These are phyloP conservation scores for Neotragus moschatus DNA, from an alignment of 2,113 vertebrate genomes.

Conservation along the genomic window DNA sequence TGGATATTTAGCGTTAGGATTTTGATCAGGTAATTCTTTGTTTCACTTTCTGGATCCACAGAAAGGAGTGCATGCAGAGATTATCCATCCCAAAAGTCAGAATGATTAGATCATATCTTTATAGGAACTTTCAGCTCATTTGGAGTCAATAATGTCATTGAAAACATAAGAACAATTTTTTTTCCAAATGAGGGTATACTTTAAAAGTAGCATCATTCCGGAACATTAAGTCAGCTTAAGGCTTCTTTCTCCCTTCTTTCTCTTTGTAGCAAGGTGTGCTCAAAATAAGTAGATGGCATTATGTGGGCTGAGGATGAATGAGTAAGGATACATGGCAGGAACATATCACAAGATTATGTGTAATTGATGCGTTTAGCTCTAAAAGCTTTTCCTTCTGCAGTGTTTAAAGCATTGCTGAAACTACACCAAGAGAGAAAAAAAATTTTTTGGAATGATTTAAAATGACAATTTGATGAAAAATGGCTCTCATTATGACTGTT, in stretches of 20 bases:
- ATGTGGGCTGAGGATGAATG: constrained; percentile 56
- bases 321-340: constrained; percentile 51
- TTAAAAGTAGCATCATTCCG: background rate
- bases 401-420: constrained; percentile 37
- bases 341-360: constrained; percentile 59
- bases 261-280: constrained; percentile 21
- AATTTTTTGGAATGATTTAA: constrained; percentile 2
- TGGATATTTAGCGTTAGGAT: background rate
- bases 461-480: constrained; percentile 39
- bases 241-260: background rate
- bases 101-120: background rate
- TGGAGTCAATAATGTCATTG: background rate
- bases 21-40: background rate
- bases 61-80: background rate
- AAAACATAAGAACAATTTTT: background rate
- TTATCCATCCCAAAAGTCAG: background rate
- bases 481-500: background rate
- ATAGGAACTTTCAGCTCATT: background rate
- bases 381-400: constrained; percentile 63
- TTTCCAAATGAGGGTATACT: constrained; percentile 26
- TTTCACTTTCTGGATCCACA: background rate
- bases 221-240: background rate
- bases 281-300: constrained; percentile 61
- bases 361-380: constrained; percentile 67
- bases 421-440: background rate